phyloP scores from a whole-genome alignment of 2,113 vertebrate species.

The Turnix velox region DNA sequence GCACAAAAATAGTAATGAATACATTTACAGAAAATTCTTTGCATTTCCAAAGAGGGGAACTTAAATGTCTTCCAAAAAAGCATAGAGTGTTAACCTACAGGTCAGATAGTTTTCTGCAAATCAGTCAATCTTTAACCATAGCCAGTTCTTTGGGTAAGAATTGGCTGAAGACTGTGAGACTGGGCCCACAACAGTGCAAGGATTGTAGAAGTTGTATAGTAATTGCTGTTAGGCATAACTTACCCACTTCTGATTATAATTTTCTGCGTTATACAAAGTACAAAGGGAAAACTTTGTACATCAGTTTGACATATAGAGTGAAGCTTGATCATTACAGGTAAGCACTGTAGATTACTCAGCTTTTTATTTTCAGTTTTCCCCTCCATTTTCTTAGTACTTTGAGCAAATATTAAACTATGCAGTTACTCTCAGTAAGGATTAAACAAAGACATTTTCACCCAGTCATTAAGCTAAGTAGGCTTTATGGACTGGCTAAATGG shows the following conservation, averaged over 20 bases:
- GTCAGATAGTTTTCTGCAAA: background rate
- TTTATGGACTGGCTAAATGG: background rate
- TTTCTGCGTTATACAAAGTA: background rate
- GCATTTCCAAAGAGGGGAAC: background rate
- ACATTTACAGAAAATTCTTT: background rate
- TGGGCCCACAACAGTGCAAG: background rate
- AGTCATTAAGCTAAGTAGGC: background rate
- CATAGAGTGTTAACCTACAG: background rate
- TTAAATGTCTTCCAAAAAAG: background rate
- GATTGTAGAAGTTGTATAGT: background rate
- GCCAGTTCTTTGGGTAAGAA: background rate
- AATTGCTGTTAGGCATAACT: background rate
- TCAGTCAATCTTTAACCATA: background rate
- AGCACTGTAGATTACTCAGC: background rate
- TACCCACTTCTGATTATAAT: background rate
- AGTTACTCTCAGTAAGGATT: background rate
- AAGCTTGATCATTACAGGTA: background rate
- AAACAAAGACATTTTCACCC: background rate
- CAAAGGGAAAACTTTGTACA: background rate
- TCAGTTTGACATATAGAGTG: background rate
- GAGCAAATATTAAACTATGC: background rate
- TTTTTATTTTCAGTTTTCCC: background rate
- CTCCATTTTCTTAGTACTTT: background rate
- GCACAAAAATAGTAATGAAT: background rate
- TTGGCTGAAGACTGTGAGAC: background rate